A percentile compares a stretch with the other conserved stretches of the same genome.
Conservation (phyloP, 2,113 vertebrate species). For the Strix aluco region DNA sequence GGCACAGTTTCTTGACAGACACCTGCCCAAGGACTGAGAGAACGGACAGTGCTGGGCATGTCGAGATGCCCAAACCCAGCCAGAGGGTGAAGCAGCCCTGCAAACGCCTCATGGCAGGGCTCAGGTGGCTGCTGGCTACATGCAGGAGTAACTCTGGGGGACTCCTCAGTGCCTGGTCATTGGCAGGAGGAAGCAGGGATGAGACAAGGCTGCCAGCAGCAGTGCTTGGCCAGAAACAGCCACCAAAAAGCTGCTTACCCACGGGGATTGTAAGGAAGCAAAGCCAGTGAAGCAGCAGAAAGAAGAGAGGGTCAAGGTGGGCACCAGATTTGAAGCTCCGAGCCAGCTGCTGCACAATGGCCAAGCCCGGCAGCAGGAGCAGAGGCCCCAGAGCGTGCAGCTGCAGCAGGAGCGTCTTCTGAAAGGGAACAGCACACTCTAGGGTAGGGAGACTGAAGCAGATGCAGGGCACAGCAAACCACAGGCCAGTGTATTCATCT, state of each 20-base stretch:
- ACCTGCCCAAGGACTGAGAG: not conserved
- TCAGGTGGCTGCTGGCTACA: not conserved
- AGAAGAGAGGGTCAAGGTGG: not conserved
- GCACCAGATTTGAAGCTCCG: not conserved
- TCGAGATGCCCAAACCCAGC: not conserved
- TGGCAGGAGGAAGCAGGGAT: not conserved
- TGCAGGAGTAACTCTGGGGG: not conserved
- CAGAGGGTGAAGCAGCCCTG: not conserved
- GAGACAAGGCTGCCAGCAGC: not conserved
- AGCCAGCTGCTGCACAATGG: accelerated
- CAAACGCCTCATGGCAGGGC: accelerated
- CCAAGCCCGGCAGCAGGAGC: not conserved
- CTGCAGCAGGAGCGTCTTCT: not conserved
- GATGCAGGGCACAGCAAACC: not conserved
- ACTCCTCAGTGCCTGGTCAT: not conserved
- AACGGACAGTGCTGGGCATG: accelerated
- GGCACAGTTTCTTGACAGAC: not conserved
- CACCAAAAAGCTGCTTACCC: not conserved
- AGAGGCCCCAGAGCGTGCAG: not conserved
- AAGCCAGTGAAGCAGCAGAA: not conserved
- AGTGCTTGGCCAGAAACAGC: not conserved
- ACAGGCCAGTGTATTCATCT: not conserved
- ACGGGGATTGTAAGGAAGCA: accelerated
- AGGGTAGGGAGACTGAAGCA: conserved; percentile 34
- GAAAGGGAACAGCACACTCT: conserved; percentile 60